Evolutionary conservation across 2,797 vertebrate species (phyloP), one percentile per base, ranked within the genome.

Genomic region (Sternotherus odoratus): DNA sequence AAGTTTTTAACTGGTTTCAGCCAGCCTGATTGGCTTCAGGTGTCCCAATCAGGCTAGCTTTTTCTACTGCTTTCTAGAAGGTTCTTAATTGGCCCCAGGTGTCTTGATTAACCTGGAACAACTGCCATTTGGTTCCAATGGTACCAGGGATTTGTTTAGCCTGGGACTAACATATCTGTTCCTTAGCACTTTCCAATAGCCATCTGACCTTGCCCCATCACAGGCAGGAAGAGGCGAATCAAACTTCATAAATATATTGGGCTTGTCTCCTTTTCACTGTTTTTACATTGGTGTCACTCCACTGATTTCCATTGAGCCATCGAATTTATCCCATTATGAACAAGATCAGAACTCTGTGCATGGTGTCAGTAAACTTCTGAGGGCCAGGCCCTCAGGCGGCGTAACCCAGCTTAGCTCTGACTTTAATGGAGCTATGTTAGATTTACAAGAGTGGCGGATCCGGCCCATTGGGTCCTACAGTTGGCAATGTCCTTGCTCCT

Each of bases 281-380:
- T 33, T 60, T 39, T 24, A 72, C 9, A 43, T 26, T 28, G 26
- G 12, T 46, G 72, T 74, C 24, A 28, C 39, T 46, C 43, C 24
- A 28, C 72, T 74, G 43, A 43, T 28, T 74, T 46, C 72, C 43
- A 5, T 2, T 21, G 5, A 81, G 53, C 54, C 33, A 4, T 0
- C 0, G 8, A 46, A 39, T 36, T 0, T 2, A 28, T 7, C 23
- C 23, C 57, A 85, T 36, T 1, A 0, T 19, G n/a, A 85, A 21
- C 39, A 51, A 17, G 30, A 66, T 56, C 56, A 53, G 19, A 12
- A 49, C 63, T 3, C 0, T 0, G 66, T 28, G 12, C 6, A 16
- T 28, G 12, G 72, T 43, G 23, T 74, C 23, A 72, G 69, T 43
- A 13, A 24, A 13, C n/a, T 28, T 43, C 51, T 12, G n/a, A 2